These are phyloP conservation scores for Indicator indicator DNA, from an alignment of 2,113 vertebrate species.

Conservation along the genomic window DNA sequence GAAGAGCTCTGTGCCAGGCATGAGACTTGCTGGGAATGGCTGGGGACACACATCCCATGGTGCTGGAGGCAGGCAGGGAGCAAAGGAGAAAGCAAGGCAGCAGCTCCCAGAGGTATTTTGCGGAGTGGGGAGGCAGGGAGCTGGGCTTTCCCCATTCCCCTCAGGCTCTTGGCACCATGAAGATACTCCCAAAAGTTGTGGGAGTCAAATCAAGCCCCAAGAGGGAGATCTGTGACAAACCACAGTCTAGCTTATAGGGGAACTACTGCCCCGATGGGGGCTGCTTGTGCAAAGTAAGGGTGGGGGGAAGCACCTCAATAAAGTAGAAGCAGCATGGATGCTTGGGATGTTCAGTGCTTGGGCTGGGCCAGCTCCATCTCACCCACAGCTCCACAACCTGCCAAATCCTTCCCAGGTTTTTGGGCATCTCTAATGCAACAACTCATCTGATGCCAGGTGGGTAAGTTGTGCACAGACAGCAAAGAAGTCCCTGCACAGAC, in stretches of 20 bases:
- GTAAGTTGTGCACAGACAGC: neutral
- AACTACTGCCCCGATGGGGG: neutral
- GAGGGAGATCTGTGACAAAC: neutral
- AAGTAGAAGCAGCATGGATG: neutral
- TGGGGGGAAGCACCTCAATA: neutral
- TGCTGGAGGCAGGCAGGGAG: neutral
- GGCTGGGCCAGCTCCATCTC: neutral
- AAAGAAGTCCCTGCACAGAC: neutral
- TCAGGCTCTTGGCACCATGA: neutral
- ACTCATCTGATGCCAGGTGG: neutral
- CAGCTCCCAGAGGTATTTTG: neutral
- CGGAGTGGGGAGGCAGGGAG: neutral
- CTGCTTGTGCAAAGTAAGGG: neutral
- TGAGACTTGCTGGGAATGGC: neutral
- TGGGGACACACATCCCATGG: neutral
- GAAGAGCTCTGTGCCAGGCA: neutral
- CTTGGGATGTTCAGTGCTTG: neutral
- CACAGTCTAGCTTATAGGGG: neutral
- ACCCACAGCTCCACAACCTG: neutral
- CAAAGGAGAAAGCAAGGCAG: accelerated
- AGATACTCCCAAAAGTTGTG: neutral
- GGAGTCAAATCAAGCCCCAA: accelerated
- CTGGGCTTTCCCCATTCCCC: neutral
- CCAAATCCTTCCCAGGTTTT: neutral
- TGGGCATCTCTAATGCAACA: neutral